Percentiles rank a stretch among this genome's conserved stretches.
phyloP scores from a whole-genome alignment of 2,888 invertebrate species.

The Synanthedon formicaeformis region DNA sequence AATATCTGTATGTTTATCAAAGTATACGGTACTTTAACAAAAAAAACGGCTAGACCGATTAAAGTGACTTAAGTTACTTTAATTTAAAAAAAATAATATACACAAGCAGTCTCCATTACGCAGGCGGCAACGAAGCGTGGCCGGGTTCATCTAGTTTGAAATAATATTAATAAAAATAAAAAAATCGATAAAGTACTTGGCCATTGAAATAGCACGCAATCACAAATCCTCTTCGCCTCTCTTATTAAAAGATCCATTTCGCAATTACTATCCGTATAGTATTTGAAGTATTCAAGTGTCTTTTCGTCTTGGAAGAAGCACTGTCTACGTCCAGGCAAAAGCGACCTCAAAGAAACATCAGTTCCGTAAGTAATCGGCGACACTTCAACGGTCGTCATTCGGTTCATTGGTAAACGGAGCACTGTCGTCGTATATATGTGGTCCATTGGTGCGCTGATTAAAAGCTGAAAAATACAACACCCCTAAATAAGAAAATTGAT shows the following conservation, averaged over 20 bases:
- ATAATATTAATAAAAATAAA: neutral
- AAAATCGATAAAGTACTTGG: conserved; percentile 29
- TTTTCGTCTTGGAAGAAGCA: conserved; percentile 60
- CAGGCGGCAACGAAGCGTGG: too few species aligned
- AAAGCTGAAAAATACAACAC: conserved; percentile 24
- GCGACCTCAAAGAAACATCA: conserved; percentile 31
- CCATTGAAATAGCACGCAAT: conserved; percentile 58
- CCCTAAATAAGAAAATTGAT: neutral
- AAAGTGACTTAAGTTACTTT: too few species aligned
- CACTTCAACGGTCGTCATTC: conserved; percentile 57
- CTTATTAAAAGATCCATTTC: conserved; percentile 61
- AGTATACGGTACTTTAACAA: too few species aligned
- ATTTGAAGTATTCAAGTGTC: conserved; percentile 42
- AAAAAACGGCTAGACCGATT: too few species aligned
- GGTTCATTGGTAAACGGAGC: conserved; percentile 53
- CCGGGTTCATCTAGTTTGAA: too few species aligned
- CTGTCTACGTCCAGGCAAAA: conserved; percentile 42
- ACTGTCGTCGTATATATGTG: conserved; percentile 56
- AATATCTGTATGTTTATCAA: too few species aligned
- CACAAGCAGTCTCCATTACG: too few species aligned
- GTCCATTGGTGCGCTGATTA: conserved; percentile 54
- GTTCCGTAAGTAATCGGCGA: conserved; percentile 56
- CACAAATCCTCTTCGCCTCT: conserved; percentile 50
- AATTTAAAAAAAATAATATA: too few species aligned
- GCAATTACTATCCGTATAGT: conserved; percentile 68